Percentiles rank a stretch among this genome's conserved stretches.
Conservation (phyloP, 1,140 invertebrate species). For the Berghia stephanieae region DNA sequence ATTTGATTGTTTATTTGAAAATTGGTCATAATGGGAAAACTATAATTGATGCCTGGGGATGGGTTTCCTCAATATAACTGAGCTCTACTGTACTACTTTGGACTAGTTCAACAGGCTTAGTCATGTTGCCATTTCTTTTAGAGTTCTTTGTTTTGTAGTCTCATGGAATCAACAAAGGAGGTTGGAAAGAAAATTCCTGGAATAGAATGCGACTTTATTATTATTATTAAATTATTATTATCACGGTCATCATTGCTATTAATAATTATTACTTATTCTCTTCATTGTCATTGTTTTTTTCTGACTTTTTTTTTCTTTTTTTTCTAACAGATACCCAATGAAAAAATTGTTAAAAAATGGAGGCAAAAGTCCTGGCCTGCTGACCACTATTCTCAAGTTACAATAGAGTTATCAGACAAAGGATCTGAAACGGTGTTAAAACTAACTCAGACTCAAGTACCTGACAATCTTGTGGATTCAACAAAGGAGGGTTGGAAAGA, state of each 20-base stretch:
- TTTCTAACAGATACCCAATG: constrained; percentile 73
- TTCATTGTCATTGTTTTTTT: not conserved
- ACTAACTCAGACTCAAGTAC: constrained; percentile 82
- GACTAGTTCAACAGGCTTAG: too few species aligned
- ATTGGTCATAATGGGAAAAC: too few species aligned
- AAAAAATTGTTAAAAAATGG: constrained; percentile 93
- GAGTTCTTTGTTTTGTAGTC: too few species aligned
- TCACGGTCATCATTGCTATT: too few species aligned
- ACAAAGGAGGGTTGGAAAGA: constrained; percentile 89
- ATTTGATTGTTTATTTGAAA: too few species aligned
- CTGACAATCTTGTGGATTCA: constrained; percentile 78
- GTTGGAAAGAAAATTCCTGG: constrained; percentile 93
- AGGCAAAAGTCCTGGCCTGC: constrained; percentile 93
- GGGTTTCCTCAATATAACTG: too few species aligned
- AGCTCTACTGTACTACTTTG: too few species aligned
- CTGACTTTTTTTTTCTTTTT: constrained; percentile 23
- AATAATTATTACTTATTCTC: too few species aligned
- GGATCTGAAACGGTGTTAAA: constrained; percentile 84
- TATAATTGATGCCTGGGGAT: too few species aligned
- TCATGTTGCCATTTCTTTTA: too few species aligned
- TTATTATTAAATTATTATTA: too few species aligned
- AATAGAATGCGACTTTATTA: constrained; percentile 89
- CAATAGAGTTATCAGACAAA: constrained; percentile 84
- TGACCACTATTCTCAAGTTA: constrained; percentile 90
- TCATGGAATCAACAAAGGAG: too few species aligned